phyloP scores from a whole-genome alignment of 2,797 vertebrate species.

The Anomalospiza imberbis region DNA sequence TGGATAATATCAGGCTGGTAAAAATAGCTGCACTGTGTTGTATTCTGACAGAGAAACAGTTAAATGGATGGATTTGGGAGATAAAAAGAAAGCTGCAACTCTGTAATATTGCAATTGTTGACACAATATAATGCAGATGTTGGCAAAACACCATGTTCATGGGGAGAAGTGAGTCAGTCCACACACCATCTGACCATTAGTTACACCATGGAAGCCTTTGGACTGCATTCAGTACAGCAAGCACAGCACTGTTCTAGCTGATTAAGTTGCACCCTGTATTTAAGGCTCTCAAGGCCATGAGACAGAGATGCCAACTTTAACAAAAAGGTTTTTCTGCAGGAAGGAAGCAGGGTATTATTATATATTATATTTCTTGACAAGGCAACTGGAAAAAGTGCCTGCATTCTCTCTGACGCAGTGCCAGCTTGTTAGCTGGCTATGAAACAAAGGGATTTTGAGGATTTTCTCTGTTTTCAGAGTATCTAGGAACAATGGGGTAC shows the following conservation, averaged over 20 bases:
- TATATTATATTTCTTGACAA: constrained; percentile 42
- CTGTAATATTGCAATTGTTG: constrained; percentile 22
- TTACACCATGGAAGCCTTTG: constrained; percentile 8
- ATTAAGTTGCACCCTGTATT: constrained; percentile 57
- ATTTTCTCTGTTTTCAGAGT: neutral
- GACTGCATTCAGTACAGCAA: constrained; percentile 25
- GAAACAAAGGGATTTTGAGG: neutral
- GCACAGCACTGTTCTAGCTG: constrained; percentile 51
- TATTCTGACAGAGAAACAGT: neutral
- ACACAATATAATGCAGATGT: constrained; percentile 35
- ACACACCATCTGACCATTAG: neutral
- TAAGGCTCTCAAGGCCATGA: constrained; percentile 25
- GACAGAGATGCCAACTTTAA: constrained; percentile 45
- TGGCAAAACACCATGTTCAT: constrained; percentile 16
- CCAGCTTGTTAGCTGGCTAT: neutral
- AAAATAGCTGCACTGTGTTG: neutral
- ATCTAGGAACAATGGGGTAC: neutral
- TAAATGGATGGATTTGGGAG: neutral
- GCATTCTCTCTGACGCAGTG: neutral
- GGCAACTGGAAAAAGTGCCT: constrained; percentile 21
- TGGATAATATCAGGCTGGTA: neutral
- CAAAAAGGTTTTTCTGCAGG: constrained; percentile 35
- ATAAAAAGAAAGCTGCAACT: neutral
- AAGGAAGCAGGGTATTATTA: constrained; percentile 35
- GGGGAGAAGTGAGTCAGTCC: constrained; percentile 31